Base-by-base conservation (phyloP, 2,113 vertebrate species). In the Tragelaphus strepsiceros region DNA sequence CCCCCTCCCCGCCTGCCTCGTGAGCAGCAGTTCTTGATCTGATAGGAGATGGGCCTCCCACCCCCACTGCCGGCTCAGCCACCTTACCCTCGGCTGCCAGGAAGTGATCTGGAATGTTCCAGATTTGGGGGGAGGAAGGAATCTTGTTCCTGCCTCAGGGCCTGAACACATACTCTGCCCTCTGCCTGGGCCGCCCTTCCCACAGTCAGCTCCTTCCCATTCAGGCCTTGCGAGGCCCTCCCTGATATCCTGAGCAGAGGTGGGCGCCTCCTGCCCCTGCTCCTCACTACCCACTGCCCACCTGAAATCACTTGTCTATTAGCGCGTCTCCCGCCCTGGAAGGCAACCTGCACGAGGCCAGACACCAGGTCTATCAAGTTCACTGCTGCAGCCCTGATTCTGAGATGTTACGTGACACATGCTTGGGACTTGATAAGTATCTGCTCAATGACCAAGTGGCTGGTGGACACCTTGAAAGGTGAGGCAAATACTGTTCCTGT, bases 31-130 rank as follows among this genome's bases (percentile, higher is more conserved):
- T 35, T n/a, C 86, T 14, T 39, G 39, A 82, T 43, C 64, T 15
- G 53, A 71, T 64, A 35, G 67, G 39, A 46, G 56, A 56, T 10
- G 35, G 71, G 78, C 59, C 43, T 61, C 90, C 61, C 35, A 14
- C 4, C 3, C 35, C 82, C 39, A 0, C 46, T 67, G 9, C 35
- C 12, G 14, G 62, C 86, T 88, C 56, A 59, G 90, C n/a, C 51
- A 43, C 71, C 26, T 77, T 24, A 35, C 58, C 53, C 43, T 43
- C 12, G 11, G 83, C 81, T 71, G 53, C 84, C 62, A 56, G 46
- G 85, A 92, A 53, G 28, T 71, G 53, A 16, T 14, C 67, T 77
- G 85, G 94, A 92, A 77, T 35, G 26, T 58, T 81, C 39, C 80
- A 86, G 85, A 71, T 17, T 21, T 58, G 71, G 32, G 39, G 26